Conservation (phyloP, 2,797 vertebrate species). For the Anabacerthia variegaticeps region DNA sequence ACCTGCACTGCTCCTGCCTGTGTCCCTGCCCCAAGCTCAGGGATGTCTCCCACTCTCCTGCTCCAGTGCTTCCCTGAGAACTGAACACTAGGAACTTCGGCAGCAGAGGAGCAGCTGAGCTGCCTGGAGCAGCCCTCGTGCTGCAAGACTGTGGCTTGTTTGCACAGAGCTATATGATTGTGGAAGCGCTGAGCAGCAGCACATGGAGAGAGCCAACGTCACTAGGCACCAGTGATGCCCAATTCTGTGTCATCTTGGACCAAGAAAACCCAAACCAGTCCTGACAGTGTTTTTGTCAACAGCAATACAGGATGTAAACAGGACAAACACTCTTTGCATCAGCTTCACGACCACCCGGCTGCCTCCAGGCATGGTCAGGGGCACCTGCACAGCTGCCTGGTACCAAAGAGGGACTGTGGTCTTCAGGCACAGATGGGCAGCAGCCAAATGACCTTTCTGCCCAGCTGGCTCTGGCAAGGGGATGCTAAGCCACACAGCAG, state of each 20-base stretch:
- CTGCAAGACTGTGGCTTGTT: neutral
- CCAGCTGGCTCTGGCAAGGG: neutral
- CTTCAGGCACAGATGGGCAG: neutral
- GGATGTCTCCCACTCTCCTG: neutral
- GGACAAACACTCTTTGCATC: neutral
- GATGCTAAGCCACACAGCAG: neutral
- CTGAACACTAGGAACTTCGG: neutral
- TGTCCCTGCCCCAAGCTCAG: fast-evolving
- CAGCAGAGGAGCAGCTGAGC: neutral
- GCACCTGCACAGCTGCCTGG: neutral
- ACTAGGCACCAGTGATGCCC: fast-evolving
- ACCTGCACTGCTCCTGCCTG: fast-evolving
- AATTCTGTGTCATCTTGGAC: neutral
- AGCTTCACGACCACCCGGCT: fast-evolving
- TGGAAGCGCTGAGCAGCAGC: neutral
- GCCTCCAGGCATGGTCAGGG: neutral
- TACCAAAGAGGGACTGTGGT: neutral
- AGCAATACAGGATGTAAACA: neutral
- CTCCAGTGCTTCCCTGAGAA: neutral
- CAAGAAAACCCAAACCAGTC: neutral
- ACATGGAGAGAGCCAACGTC: fast-evolving
- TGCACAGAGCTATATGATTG: neutral
- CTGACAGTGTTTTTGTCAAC: neutral
- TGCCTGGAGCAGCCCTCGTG: neutral
- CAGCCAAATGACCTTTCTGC: neutral